phyloP scores from a whole-genome alignment of 2,888 invertebrate species.

The Cheilosia vulpina region DNA sequence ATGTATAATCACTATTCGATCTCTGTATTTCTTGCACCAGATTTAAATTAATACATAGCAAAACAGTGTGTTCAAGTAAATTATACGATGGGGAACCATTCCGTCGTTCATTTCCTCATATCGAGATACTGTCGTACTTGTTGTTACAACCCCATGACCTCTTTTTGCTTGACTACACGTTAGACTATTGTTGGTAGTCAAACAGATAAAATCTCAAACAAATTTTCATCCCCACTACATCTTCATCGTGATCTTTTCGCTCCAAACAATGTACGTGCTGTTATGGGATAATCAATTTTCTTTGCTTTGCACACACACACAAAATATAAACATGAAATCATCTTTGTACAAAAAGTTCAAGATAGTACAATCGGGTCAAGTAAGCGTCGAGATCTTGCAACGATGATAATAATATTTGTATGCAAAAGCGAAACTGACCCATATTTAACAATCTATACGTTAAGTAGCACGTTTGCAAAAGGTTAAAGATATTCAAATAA shows the following conservation, averaged over 20 bases:
- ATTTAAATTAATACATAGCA: slow-evolving; percentile 30
- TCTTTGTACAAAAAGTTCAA: slow-evolving; percentile 34
- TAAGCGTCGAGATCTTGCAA: slow-evolving; percentile 37
- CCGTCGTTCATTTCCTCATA: not conserved
- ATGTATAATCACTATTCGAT: too few relatives aligned
- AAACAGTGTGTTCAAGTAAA: slow-evolving; percentile 1
- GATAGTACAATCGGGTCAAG: slow-evolving; percentile 47
- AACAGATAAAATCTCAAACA: slow-evolving; percentile 55
- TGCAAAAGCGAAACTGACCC: slow-evolving; percentile 23
- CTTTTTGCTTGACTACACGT: slow-evolving; percentile 34
- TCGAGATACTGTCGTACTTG: slow-evolving; percentile 12
- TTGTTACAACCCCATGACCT: slow-evolving; percentile 47
- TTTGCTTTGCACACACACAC: slow-evolving; percentile 38
- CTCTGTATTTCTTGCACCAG: not conserved
- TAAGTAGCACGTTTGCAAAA: slow-evolving; percentile 7
- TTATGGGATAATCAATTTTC: slow-evolving; percentile 49
- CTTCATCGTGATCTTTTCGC: slow-evolving; percentile 23
- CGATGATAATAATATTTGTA: slow-evolving; percentile 30
- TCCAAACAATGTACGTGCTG: slow-evolving; percentile 31
- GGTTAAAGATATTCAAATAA: not conserved
- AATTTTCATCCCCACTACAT: slow-evolving; percentile 2
- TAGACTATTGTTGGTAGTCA: slow-evolving; percentile 38
- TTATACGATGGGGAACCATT: not conserved
- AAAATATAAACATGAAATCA: slow-evolving; percentile 34
- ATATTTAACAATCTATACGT: slow-evolving; percentile 16